Percentiles rank a stretch among this genome's conserved stretches.
Conservation (phyloP, 23 tunicate species). For the Diplosoma virens region DNA sequence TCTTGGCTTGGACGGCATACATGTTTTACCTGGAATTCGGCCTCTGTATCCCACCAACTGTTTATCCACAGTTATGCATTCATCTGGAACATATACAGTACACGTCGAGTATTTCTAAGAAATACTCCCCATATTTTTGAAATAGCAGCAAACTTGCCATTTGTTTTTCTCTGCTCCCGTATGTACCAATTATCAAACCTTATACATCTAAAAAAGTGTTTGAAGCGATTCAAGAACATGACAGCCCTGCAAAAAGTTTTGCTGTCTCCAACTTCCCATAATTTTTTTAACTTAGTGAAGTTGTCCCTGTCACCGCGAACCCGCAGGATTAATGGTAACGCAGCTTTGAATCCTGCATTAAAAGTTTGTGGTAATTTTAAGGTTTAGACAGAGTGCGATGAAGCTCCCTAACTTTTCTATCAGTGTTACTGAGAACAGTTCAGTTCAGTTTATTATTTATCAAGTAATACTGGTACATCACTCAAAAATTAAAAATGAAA, state of each 20-base stretch:
- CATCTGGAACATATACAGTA: background rate
- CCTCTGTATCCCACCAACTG: background rate
- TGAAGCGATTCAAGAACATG: background rate
- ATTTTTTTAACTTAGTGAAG: background rate
- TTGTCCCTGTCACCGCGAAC: background rate
- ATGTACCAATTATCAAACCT: too few species aligned
- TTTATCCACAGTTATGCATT: background rate
- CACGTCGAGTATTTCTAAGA: background rate
- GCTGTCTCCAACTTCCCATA: background rate
- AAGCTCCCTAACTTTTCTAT: background rate
- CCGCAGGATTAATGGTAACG: background rate
- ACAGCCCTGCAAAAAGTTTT: background rate
- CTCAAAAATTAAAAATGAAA: too few species aligned
- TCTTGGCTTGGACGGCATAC: background rate
- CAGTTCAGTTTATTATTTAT: too few species aligned
- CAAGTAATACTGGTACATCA: too few species aligned
- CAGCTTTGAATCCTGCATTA: background rate
- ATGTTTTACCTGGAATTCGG: background rate
- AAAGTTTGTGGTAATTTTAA: background rate
- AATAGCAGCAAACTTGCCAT: background rate
- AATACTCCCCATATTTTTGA: background rate
- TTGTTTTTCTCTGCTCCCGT: background rate
- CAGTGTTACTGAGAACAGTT: too few species aligned
- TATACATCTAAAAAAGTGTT: background rate
- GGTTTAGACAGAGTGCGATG: background rate